These are phyloP conservation scores for Dugesia japonica DNA, from an alignment of 2,888 invertebrate genomes.

Conservation along the genomic window DNA sequence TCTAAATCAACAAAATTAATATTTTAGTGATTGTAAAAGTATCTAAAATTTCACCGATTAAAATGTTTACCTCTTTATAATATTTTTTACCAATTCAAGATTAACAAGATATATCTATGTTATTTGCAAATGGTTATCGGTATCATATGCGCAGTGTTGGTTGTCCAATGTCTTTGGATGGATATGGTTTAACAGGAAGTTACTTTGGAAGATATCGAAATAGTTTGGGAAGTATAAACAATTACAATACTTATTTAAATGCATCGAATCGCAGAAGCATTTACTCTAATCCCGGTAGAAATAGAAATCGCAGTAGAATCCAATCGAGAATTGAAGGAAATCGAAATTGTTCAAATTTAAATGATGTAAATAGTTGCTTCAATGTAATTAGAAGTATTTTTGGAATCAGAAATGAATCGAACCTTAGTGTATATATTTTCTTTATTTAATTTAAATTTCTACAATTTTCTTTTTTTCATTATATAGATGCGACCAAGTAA, in stretches of 20 bases:
- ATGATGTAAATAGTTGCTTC: background rate
- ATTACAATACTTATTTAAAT: slow-evolving; percentile 3
- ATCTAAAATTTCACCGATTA: no score
- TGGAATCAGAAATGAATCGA: slow-evolving; percentile 13
- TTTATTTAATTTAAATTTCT: background rate
- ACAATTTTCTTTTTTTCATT: background rate
- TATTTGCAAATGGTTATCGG: slow-evolving; percentile 15
- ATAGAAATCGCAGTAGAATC: background rate
- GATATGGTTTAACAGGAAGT: background rate
- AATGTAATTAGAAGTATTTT: slow-evolving; percentile 4
- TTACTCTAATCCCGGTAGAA: background rate
- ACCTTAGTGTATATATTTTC: background rate
- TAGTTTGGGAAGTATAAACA: slow-evolving; percentile 6
- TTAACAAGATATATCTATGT: background rate
- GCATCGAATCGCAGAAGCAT: background rate
- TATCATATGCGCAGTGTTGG: slow-evolving; percentile 15
- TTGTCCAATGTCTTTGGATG: background rate
- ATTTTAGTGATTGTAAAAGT: background rate
- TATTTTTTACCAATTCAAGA: no score
- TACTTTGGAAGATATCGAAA: background rate
- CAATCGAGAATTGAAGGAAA: background rate
- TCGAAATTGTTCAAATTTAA: slow-evolving; percentile 6
- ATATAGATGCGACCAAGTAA: background rate
- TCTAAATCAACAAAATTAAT: background rate
- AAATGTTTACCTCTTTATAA: no score